These are phyloP conservation scores for Aegithalos caudatus DNA, from an alignment of 2,113 vertebrate species.

Conservation along the genomic window DNA sequence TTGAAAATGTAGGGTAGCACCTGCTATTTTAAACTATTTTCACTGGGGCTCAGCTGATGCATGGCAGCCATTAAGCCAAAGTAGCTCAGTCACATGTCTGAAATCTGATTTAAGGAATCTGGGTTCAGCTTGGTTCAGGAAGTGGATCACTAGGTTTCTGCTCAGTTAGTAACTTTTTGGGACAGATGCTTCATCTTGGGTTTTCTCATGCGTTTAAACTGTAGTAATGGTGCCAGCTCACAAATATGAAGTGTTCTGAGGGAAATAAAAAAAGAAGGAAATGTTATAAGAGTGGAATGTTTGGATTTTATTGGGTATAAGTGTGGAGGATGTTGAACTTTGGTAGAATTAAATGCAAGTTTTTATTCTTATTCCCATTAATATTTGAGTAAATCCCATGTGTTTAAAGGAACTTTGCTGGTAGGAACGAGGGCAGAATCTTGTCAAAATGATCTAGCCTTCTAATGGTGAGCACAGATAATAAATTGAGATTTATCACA, in stretches of 20 bases:
- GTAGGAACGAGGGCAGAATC: not conserved
- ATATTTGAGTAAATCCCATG: not conserved
- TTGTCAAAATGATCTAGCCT: not conserved
- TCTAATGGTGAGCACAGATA: not conserved
- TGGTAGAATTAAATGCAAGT: not conserved
- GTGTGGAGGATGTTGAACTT: not conserved
- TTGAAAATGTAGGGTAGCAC: conserved; percentile 39
- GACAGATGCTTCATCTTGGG: not conserved
- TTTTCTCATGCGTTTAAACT: not conserved
- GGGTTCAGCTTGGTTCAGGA: not conserved
- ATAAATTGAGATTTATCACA: not conserved
- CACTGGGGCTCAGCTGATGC: conserved; percentile 39
- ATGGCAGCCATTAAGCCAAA: not conserved
- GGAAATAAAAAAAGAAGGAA: not conserved
- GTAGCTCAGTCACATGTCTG: not conserved
- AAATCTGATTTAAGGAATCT: not conserved
- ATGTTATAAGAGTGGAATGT: not conserved
- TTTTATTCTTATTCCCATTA: not conserved
- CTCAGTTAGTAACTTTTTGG: not conserved
- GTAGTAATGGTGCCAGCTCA: not conserved
- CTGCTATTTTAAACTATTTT: conserved; percentile 5
- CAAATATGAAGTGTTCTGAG: not conserved
- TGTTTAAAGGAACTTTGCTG: not conserved
- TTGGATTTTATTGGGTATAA: not conserved
- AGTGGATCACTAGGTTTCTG: not conserved